Percentiles rank a stretch among this genome's conserved stretches.
Conservation (phyloP, 2,888 invertebrate species). For the Yponomeuta evonymella region DNA sequence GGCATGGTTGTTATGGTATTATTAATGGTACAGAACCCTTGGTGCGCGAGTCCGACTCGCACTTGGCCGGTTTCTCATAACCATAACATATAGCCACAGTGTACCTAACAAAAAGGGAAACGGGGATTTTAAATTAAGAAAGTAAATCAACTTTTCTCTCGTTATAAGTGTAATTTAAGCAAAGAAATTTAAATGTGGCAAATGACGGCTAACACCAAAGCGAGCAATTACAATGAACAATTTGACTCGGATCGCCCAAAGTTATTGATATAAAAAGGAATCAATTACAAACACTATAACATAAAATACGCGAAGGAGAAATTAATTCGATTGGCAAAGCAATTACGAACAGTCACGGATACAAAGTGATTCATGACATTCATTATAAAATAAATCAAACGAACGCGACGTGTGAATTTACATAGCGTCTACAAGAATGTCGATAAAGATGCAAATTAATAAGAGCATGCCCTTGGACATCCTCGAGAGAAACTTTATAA, state of each 20-base stretch:
- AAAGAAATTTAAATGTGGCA: neutral
- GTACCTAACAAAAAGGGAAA: neutral
- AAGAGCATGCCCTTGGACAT: conserved; percentile 1
- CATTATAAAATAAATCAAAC: conserved; percentile 58
- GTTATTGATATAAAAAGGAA: conserved; percentile 52
- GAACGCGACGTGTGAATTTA: conserved; percentile 51
- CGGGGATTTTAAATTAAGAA: neutral
- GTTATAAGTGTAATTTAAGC: too few species aligned
- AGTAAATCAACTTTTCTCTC: too few species aligned
- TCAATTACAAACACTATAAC: conserved; percentile 68
- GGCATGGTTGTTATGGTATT: too few species aligned
- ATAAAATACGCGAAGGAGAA: conserved; percentile 62
- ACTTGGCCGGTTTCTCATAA: neutral
- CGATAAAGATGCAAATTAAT: conserved; percentile 45
- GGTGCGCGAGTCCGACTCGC: too few species aligned
- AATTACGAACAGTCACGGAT: conserved; percentile 70
- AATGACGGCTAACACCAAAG: neutral
- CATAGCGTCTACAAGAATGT: conserved; percentile 48
- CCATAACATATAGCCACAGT: neutral
- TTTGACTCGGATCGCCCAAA: conserved; percentile 29
- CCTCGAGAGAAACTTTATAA: neutral
- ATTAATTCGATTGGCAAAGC: conserved; percentile 72
- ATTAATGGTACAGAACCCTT: too few species aligned
- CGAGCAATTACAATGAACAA: neutral
- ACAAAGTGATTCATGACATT: conserved; percentile 59